Conservation (phyloP, 1,140 invertebrate genomes). For the Leucophenga varia region DNA sequence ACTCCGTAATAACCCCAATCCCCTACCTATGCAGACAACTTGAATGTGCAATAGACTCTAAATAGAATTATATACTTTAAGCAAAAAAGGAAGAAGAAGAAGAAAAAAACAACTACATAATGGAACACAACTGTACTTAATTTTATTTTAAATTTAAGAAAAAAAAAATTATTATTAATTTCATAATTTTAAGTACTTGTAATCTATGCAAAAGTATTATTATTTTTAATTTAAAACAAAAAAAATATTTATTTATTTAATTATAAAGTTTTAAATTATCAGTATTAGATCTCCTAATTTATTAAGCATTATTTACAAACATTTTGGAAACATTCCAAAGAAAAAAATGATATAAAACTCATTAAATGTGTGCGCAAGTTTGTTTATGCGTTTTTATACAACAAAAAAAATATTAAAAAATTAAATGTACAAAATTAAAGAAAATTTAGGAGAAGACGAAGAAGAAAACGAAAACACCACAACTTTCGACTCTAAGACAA, state of each 20-base stretch:
- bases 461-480: constrained; percentile 14
- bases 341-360: background rate
- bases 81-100: constrained; percentile 2
- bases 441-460: constrained; percentile 13
- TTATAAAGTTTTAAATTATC: no score
- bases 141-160: no score
- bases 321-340: constrained; percentile 41
- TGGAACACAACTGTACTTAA: no score
- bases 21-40: no score
- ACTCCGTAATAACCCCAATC: no score
- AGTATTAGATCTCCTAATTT: no score
- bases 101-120: constrained; percentile 8
- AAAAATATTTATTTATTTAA: no score
- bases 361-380: constrained; percentile 41
- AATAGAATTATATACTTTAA: constrained; percentile 19
- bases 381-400: constrained; percentile 21
- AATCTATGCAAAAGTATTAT: no score
- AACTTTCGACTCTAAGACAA: constrained; percentile 17
- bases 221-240: no score
- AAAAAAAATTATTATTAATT: constrained; percentile 44
- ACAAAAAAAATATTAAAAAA: constrained; percentile 24
- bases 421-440: constrained; percentile 27
- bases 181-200: constrained; percentile 42
- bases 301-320: no score
- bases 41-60: constrained; percentile 6